Conservation (phyloP, 2,888 invertebrate species). For the Hirtodrosophila trivittata region DNA sequence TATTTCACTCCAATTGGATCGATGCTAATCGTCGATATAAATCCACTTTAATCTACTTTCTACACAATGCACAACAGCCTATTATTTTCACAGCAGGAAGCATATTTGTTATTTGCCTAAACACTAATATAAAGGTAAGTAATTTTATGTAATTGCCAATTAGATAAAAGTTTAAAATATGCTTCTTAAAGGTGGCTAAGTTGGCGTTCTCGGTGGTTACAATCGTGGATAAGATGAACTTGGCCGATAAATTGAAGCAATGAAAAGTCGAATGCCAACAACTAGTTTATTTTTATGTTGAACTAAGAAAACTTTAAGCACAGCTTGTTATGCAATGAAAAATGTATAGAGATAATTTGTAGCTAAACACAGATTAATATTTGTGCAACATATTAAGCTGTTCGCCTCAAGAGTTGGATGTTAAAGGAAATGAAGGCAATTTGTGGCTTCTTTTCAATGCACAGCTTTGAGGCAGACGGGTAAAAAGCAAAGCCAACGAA, state of each 20-base stretch:
- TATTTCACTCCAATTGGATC: conserved; percentile 29
- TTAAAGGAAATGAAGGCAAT: conserved; percentile 31
- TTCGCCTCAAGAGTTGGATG: conserved; percentile 14
- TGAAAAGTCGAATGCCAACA: too few species aligned
- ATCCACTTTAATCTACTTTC: conserved; percentile 25
- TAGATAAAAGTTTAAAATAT: background rate
- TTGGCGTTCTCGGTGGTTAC: conserved; percentile 62
- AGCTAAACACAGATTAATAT: too few species aligned
- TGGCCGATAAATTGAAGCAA: conserved; percentile 45
- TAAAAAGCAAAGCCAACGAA: conserved; percentile 26
- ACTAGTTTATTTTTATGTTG: too few species aligned
- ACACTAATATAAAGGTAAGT: conserved; percentile 44
- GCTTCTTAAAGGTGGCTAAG: conserved; percentile 54
- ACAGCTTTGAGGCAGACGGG: conserved; percentile 27
- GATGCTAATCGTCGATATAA: conserved; percentile 33
- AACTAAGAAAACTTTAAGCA: too few species aligned
- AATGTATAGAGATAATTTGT: conserved; percentile 21
- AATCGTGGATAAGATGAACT: conserved; percentile 54
- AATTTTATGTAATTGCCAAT: background rate
- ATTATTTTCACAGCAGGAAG: conserved; percentile 36
- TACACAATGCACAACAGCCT: conserved; percentile 36
- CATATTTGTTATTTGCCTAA: conserved; percentile 36
- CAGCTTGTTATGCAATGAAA: conserved; percentile 1
- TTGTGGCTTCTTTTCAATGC: conserved; percentile 60
- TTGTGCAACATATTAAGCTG: conserved; percentile 38